A percentile compares a stretch with the other conserved stretches of the same genome.
Evolutionary conservation across 2,797 vertebrate species (phyloP).

Genomic region (Acomys russatus): DNA sequence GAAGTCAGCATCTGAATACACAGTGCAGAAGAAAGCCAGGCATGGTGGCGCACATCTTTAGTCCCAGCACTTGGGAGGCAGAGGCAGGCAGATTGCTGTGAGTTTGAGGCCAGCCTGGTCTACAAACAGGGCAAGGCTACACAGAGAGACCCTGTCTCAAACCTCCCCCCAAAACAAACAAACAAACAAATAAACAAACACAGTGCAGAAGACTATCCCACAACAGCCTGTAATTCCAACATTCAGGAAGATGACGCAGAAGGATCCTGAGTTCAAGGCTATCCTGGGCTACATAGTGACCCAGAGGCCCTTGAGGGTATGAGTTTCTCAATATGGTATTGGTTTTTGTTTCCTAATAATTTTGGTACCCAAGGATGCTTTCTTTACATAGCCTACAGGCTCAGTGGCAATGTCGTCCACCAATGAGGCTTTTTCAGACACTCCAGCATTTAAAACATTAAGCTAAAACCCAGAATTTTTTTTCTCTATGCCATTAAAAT

Average conservation of each 20-base stretch:
- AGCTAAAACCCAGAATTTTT: neutral
- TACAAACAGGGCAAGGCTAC: too few species aligned
- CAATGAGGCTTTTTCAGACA: neutral
- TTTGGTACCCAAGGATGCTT: neutral
- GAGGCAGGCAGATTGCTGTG: too few species aligned
- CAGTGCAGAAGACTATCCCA: neutral
- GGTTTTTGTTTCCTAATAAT: conserved; percentile 1
- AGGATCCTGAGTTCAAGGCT: neutral
- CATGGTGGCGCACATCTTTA: too few species aligned
- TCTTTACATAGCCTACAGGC: neutral
- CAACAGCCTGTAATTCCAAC: neutral
- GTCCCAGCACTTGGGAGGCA: too few species aligned
- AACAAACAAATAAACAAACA: too few species aligned
- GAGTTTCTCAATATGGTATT: neutral
- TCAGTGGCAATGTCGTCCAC: neutral
- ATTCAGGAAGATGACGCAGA: neutral
- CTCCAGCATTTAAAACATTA: neutral
- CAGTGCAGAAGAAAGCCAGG: neutral
- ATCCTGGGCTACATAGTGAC: neutral
- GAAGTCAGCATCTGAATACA: too few species aligned
- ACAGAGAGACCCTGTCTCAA: too few species aligned
- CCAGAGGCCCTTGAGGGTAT: neutral
- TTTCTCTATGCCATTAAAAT: neutral
- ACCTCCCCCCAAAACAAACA: too few species aligned
- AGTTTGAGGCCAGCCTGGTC: too few species aligned